These are phyloP conservation scores for Baccha elongata DNA, from an alignment of 2,888 invertebrate genomes.

Conservation along the genomic window DNA sequence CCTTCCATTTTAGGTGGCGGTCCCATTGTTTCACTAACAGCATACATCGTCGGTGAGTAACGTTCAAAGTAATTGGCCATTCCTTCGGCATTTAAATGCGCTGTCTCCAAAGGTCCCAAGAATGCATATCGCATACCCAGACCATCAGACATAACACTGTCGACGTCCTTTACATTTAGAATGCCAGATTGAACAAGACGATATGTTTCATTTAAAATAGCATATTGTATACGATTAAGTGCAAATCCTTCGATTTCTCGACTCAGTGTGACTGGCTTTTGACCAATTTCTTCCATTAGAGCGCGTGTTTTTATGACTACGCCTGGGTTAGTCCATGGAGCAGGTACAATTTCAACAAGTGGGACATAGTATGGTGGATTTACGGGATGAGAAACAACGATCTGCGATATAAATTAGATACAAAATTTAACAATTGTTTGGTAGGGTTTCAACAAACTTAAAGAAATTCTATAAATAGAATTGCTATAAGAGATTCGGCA, in stretches of 20 bases:
- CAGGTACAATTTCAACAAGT: slow-evolving; percentile 96
- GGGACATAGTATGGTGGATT: slow-evolving; percentile 99
- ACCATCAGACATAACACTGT: slow-evolving; percentile 96
- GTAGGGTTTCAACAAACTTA: neutral
- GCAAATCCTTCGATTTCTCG: slow-evolving; percentile 96
- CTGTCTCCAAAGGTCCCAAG: slow-evolving; percentile 95
- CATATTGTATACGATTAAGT: slow-evolving; percentile 96
- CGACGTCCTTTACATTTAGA: slow-evolving; percentile 93
- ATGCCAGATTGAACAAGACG: slow-evolving; percentile 92
- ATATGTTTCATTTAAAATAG: slow-evolving; percentile 96
- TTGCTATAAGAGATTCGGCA: too few species aligned
- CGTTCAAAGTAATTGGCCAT: slow-evolving; percentile 86
- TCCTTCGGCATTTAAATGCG: slow-evolving; percentile 97
- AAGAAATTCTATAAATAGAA: too few species aligned
- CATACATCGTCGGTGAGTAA: slow-evolving; percentile 85
- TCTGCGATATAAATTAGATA: too few species aligned
- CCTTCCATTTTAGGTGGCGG: slow-evolving; percentile 89
- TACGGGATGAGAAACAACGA: slow-evolving; percentile 93
- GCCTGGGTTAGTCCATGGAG: slow-evolving; percentile 94
- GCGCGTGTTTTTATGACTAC: slow-evolving; percentile 89
- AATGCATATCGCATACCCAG: slow-evolving; percentile 98
- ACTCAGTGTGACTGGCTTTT: slow-evolving; percentile 93
- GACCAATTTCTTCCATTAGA: slow-evolving; percentile 93
- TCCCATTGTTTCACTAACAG: slow-evolving; percentile 89
- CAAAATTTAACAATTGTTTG: too few species aligned